Evolutionary conservation across 2,797 vertebrate genomes (phyloP).

Genomic region (Propithecus deckenii): DNA sequence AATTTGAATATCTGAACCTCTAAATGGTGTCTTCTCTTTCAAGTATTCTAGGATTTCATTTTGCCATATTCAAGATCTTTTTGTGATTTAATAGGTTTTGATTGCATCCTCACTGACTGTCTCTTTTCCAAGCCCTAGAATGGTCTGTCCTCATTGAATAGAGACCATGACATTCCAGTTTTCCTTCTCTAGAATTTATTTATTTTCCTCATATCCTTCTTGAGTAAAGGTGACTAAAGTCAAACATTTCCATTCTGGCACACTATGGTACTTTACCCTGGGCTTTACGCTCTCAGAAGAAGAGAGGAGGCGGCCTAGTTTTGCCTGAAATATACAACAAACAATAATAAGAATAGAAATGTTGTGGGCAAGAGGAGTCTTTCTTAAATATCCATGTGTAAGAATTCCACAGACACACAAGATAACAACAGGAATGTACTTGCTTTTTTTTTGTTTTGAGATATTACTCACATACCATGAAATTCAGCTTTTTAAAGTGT

Average conservation of each 20-base stretch:
- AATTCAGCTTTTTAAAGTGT: neutral
- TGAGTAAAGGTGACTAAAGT: neutral
- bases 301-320: conserved; percentile 1
- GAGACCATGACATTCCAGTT: neutral
- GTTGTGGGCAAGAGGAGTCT: neutral
- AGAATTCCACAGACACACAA: neutral
- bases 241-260: neutral
- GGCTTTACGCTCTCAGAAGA: neutral
- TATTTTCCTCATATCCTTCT: neutral
- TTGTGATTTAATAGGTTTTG: neutral
- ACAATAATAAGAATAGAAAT: neutral
- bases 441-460: conserved; percentile 3
- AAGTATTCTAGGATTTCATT: conserved; percentile 3
- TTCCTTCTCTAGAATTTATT: neutral
- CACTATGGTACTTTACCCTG: neutral
- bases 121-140: neutral
- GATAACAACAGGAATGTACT: neutral
- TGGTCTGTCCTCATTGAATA: neutral
- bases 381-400: neutral
- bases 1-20: neutral
- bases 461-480: neutral
- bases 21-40: neutral
- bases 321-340: neutral
- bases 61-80: neutral
- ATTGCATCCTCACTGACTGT: neutral